Percentiles rank a stretch among this genome's conserved stretches.
phyloP scores from a whole-genome alignment of 2,888 invertebrate genomes.

The Melolontha melolontha region DNA sequence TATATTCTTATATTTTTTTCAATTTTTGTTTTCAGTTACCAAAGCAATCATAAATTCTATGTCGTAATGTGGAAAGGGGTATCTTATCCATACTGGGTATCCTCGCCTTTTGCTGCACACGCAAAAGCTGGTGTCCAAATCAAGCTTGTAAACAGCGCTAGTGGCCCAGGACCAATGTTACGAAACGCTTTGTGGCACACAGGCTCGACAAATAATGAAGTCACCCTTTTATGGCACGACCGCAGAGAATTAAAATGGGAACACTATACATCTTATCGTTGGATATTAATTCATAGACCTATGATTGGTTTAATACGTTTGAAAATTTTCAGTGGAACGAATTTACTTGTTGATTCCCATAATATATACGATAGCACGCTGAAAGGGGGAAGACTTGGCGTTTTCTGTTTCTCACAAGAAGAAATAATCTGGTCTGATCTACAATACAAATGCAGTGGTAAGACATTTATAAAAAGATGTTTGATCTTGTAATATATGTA shows the following conservation, averaged over 20 bases:
- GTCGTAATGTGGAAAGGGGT: conserved; percentile 98
- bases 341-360: conserved; percentile 90
- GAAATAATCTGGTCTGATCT: conserved; percentile 98
- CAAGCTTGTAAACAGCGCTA: conserved; percentile 89
- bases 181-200: conserved; percentile 97
- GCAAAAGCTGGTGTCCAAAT: conserved; percentile 95
- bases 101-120: conserved; percentile 89
- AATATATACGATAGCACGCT: conserved; percentile 91
- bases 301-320: conserved; percentile 92
- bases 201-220: conserved; percentile 88
- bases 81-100: conserved; percentile 94
- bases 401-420: conserved; percentile 97
- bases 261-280: conserved; percentile 91
- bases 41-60: conserved; percentile 92
- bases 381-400: conserved; percentile 94
- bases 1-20: too few species aligned
- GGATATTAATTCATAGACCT: conserved; percentile 93
- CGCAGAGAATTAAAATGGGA: conserved; percentile 94
- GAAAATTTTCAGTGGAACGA: conserved; percentile 87
- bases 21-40: conserved; percentile 79
- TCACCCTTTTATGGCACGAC: conserved; percentile 92
- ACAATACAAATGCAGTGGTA: conserved; percentile 89
- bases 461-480: conserved; percentile 44
- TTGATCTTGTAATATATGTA: too few species aligned
- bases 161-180: conserved; percentile 91